phyloP scores from a whole-genome alignment of 2,888 invertebrate species.

The Serrognathus titanus region DNA sequence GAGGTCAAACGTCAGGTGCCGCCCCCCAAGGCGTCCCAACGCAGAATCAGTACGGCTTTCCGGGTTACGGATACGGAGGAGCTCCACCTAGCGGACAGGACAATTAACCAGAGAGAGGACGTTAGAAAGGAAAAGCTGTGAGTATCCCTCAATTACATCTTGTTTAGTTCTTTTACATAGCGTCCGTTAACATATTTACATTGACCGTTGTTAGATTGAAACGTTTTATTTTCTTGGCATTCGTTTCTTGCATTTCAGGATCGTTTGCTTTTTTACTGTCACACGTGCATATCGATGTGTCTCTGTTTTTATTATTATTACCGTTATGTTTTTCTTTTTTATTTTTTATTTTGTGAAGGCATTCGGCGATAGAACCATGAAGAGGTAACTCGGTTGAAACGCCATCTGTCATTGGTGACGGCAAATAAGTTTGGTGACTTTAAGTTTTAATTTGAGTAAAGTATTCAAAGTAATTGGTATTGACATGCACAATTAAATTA shows the following conservation, averaged over 20 bases:
- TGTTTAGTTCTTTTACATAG: conserved; percentile 5
- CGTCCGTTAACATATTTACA: not conserved
- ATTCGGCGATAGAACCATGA: too few species aligned
- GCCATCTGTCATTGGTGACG: too few species aligned
- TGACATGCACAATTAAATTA: too few species aligned
- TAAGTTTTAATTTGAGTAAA: too few species aligned
- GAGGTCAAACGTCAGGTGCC: conserved; percentile 39
- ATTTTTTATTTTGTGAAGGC: too few species aligned
- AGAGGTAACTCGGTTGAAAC: too few species aligned
- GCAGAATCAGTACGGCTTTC: conserved; percentile 48
- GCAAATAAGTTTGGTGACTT: too few species aligned
- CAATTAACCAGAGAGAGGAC: conserved; percentile 16
- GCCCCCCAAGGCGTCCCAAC: conserved; percentile 41
- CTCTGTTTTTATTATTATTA: too few species aligned
- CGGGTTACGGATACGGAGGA: conserved; percentile 48
- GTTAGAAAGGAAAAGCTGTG: not conserved
- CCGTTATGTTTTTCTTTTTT: too few species aligned
- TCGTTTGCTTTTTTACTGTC: not conserved
- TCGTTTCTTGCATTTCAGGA: conserved; percentile 26
- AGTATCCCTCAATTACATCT: not conserved
- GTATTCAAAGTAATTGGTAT: too few species aligned
- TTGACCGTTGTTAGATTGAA: conserved; percentile 6
- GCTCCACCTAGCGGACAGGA: conserved; percentile 22
- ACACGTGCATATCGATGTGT: not conserved
- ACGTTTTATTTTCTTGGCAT: conserved; percentile 20